Evolutionary conservation across 1,140 invertebrate genomes (phyloP).

Genomic region (Drosophila rufa): DNA sequence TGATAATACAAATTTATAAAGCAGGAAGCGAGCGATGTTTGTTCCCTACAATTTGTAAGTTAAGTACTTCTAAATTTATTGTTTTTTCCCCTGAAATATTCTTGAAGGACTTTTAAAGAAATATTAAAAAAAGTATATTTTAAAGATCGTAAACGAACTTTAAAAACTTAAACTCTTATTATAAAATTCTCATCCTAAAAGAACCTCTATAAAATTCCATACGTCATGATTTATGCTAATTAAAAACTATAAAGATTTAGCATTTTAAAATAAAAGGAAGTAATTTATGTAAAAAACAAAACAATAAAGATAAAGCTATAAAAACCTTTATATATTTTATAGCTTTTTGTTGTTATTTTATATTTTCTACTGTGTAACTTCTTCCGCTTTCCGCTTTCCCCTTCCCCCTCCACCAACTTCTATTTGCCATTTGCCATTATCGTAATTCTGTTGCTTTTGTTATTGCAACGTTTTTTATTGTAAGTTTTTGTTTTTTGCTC

Average conservation of each 20-base stretch:
- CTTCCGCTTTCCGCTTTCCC: not conserved
- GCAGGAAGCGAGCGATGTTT: too few species aligned
- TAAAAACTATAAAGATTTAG: not conserved
- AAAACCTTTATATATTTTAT: not conserved
- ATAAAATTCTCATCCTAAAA: too few species aligned
- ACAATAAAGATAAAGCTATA: not conserved
- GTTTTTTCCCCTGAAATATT: too few species aligned
- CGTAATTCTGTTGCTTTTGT: slow-evolving; percentile 55
- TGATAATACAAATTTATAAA: not conserved
- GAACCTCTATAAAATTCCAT: not conserved
- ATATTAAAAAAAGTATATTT: not conserved
- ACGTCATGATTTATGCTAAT: not conserved
- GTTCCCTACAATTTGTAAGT: too few species aligned
- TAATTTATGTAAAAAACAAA: not conserved
- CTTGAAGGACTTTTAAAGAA: too few species aligned
- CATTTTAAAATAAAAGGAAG: too few species aligned
- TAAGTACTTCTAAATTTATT: too few species aligned
- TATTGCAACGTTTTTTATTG: slow-evolving; percentile 47
- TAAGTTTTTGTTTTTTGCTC: slow-evolving; percentile 59
- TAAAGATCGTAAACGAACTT: not conserved
- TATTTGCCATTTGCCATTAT: slow-evolving; percentile 70
- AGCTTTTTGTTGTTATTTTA: not conserved
- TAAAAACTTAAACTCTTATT: too few species aligned
- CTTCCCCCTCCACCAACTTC: slow-evolving; percentile 4
- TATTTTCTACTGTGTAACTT: not conserved